Evolutionary conservation across 2,888 invertebrate species (phyloP).

Genomic region (Lypha dubia): DNA sequence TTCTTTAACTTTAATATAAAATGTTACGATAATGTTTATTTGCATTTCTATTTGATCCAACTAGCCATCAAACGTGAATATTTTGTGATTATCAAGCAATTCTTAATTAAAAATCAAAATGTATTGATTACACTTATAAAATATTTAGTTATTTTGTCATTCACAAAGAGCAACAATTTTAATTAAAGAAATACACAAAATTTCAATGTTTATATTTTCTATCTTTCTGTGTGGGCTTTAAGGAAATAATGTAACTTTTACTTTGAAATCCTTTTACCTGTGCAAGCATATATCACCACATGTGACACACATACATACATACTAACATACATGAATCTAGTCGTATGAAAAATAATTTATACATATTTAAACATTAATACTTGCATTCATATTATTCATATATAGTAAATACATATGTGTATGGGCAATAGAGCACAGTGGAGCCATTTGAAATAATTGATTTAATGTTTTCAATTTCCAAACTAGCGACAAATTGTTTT

Average conservation of each 20-base stretch:
- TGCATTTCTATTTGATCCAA: background rate
- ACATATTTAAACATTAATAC: constrained; percentile 14
- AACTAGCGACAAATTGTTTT: too few relatives aligned
- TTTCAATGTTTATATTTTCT: constrained; percentile 7
- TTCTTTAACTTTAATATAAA: too few relatives aligned
- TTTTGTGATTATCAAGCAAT: background rate
- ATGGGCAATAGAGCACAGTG: too few relatives aligned
- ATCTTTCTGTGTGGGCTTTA: background rate
- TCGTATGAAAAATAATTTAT: too few relatives aligned
- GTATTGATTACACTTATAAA: background rate
- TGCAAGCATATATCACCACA: background rate
- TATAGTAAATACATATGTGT: too few relatives aligned
- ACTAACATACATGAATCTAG: background rate
- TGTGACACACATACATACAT: background rate
- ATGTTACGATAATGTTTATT: too few relatives aligned
- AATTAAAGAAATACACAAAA: constrained; percentile 29
- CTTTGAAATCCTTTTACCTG: constrained; percentile 18
- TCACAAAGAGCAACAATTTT: constrained; percentile 30
- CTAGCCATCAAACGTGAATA: background rate
- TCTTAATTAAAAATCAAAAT: background rate
- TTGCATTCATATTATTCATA: background rate
- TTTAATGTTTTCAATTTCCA: too few relatives aligned
- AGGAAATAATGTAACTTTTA: background rate
- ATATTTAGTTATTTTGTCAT: constrained; percentile 22
- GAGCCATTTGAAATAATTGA: too few relatives aligned